Evolutionary conservation across 2,113 vertebrate species (phyloP), one percentile per base, ranked within the genome.

Genomic region (Coregonus clupeaformis): DNA sequence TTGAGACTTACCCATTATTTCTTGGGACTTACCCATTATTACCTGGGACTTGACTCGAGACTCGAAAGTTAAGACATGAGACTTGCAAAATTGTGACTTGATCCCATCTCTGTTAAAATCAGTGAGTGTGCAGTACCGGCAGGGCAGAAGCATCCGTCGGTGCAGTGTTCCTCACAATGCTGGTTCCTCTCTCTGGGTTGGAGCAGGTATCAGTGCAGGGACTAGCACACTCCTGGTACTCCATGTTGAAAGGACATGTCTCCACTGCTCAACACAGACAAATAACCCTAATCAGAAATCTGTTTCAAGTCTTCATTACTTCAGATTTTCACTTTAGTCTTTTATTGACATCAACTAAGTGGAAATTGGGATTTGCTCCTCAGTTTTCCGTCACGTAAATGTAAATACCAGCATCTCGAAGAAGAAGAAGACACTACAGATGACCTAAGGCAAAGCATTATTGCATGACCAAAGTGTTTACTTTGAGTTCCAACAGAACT

Each of bases 131-230:
- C n/a, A n/a, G n/a, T n/a, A n/a, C n/a, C n/a, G n/a, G n/a, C n/a
- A n/a, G n/a, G n/a, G n/a, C n/a, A n/a, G n/a, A n/a, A n/a, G n/a
- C 97, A 99, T 68, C 96, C 97, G 6, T 95, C 94, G 3, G 89
- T 65, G 20, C 96, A 96, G 75, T 97, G 96, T n/a, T 96, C 93
- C 20, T 92, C 93, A 80, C 97, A 99, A 72, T 93, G 27, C 11
- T 85, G 82, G 4, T 92, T 91, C 30, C 78, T 88, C 47, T n/a
- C n/a, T 92, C 89, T 0, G 73, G 90, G 81, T 97, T 93, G 78
- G 93, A 96, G 86, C 97, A 99, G 0, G 96, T 96, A 83, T 95
- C 91, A 0, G 52, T 57, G 32, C 97, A 98, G 29, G 96, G 94
- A 2, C 87, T 94, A 7, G 94, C 92, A 27, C 95, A 98, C 79